Evolutionary conservation across 2,797 vertebrate genomes (phyloP).

Genomic region (Huso huso): DNA sequence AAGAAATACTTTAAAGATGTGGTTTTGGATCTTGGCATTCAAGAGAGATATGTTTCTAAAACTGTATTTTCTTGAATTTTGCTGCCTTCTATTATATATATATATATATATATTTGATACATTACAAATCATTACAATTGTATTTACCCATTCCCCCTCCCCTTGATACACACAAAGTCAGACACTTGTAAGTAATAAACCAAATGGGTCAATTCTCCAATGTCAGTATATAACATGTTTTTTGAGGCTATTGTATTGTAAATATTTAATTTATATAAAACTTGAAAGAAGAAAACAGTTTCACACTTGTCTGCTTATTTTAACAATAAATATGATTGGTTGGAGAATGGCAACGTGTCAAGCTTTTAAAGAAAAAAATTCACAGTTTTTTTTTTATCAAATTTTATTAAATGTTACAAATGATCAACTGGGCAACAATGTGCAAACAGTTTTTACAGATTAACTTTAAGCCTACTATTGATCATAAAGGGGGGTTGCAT

Average conservation of each 20-base stretch:
- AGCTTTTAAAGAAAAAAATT: too few relatives aligned
- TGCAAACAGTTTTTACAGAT: too few relatives aligned
- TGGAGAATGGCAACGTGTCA: background rate
- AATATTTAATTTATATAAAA: constrained; percentile 3
- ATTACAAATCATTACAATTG: background rate
- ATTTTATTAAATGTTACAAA: too few relatives aligned
- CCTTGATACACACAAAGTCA: background rate
- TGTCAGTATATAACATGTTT: background rate
- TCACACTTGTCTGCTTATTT: background rate
- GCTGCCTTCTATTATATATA: background rate
- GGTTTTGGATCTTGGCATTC: background rate
- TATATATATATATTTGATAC: background rate
- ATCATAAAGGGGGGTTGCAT: too few relatives aligned
- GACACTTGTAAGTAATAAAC: background rate
- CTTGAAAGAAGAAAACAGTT: background rate
- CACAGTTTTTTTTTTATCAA: too few relatives aligned
- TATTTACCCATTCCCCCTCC: background rate
- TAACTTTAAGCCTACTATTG: too few relatives aligned
- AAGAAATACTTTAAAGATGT: background rate
- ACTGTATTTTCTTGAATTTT: background rate
- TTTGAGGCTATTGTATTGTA: background rate
- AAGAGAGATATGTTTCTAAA: background rate
- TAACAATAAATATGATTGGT: background rate
- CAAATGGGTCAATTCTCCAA: background rate
- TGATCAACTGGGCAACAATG: too few relatives aligned